Evolutionary conservation across 2,797 vertebrate species (phyloP), one percentile per base, ranked within the genome.

Genomic region (Amphiprion clarkii): DNA sequence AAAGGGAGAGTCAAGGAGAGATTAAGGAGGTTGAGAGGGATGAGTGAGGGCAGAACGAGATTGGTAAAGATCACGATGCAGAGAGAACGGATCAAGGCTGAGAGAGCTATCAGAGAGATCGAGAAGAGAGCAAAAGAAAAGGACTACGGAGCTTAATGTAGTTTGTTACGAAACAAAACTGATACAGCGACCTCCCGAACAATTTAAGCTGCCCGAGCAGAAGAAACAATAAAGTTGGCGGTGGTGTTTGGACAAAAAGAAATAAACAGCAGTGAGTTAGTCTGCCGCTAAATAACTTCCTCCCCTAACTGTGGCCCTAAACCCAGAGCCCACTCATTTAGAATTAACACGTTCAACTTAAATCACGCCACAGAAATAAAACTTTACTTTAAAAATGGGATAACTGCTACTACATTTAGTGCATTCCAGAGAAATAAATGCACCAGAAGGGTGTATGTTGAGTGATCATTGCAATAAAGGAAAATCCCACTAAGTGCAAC

Each of bases 1-100:
- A 78, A 53, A 65, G 52, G 64, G 42, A 63, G 53, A 81, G 70
- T 65, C 11, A 46, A 79, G 71, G 79, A 62, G 51, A 80, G 69
- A 78, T 66, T 70, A 66, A 63, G 62, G 42, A 66, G 64, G 46
- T 56, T 13, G 67, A 82, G 52, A 78, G 56, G 42, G 56, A 63
- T 46, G 66, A 58, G 49, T 21, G 62, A 63, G 67, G 60, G 58
- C 36, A 64, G 56, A 21, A 61, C 80, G 77, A 72, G 74, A 81
- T 29, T 79, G 85, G 85, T 82, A 74, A 51, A 61, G 62, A 85
- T 85, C 65, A 64, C 62, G 23, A 36, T 53, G 56, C 6, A 64
- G 62, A 60, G 53, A 75, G 69, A 79, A 13, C 7, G 0, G 59
- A 77, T 79, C 74, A 62, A 76, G 74, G 70, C 78, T 52, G 57